Evolutionary conservation across 2,888 invertebrate genomes (phyloP).

Genomic region (Ophraella communa): DNA sequence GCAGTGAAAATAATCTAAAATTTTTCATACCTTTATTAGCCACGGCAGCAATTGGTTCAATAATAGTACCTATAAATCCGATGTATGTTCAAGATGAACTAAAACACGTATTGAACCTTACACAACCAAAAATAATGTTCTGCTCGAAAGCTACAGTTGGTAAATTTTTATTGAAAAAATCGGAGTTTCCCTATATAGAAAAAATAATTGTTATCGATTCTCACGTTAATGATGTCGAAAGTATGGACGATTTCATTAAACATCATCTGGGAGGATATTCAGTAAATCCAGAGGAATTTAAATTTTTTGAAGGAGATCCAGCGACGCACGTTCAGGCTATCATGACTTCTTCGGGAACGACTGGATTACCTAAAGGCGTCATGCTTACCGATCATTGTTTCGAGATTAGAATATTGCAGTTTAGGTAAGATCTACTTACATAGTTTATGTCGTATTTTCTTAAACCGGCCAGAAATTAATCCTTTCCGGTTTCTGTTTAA

Average conservation of each 20-base stretch:
- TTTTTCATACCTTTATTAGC: constrained; percentile 48
- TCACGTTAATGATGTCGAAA: constrained; percentile 22
- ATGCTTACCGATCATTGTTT: constrained; percentile 67
- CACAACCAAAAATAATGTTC: constrained; percentile 71
- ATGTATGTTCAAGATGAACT: constrained; percentile 45
- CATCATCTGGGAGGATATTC: constrained; percentile 4
- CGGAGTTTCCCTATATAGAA: constrained; percentile 52
- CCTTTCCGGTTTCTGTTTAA: too few species aligned
- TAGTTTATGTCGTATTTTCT: too few species aligned
- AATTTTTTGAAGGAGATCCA: constrained; percentile 34
- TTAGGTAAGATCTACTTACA: constrained; percentile 29
- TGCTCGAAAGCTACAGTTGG: constrained; percentile 65
- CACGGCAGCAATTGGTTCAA: constrained; percentile 44
- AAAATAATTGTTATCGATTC: constrained; percentile 65
- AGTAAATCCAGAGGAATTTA: constrained; percentile 27
- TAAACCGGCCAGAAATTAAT: neutral
- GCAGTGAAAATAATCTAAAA: constrained; percentile 47
- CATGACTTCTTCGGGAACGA: constrained; percentile 74
- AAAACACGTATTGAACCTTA: constrained; percentile 66
- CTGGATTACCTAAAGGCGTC: constrained; percentile 73
- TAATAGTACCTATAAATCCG: constrained; percentile 46
- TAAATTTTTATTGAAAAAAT: constrained; percentile 63
- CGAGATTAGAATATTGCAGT: constrained; percentile 30
- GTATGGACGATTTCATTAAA: constrained; percentile 26
- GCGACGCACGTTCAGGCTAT: constrained; percentile 44